Percentiles rank a stretch among this genome's conserved stretches.
Evolutionary conservation across 2,888 invertebrate species (phyloP).

Genomic region (Corbicula japonica): DNA sequence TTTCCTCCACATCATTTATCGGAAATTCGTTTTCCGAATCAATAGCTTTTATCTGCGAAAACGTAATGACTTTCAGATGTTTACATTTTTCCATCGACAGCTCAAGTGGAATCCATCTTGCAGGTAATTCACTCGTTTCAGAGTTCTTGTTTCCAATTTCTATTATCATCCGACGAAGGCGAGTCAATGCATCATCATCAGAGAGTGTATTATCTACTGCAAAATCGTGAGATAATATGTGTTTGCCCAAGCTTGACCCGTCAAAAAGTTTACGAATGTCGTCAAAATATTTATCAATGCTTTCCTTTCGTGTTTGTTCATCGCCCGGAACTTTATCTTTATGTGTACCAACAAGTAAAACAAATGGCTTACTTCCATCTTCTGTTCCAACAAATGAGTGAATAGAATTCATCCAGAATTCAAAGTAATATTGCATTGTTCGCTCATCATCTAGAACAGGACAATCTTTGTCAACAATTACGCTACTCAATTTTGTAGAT

Average conservation of each 20-base stretch:
- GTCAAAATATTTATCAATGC: background rate
- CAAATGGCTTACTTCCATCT: background rate
- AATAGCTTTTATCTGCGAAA: constrained; percentile 14
- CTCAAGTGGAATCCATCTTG: constrained; percentile 34
- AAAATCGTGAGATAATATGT: background rate
- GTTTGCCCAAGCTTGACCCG: background rate
- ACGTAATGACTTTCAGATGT: constrained; percentile 14
- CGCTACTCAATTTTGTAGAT: no score
- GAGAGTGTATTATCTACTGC: background rate
- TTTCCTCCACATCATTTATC: constrained; percentile 9
- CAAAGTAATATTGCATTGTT: background rate
- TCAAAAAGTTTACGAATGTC: background rate
- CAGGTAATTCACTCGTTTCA: constrained; percentile 13
- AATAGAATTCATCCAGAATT: constrained; percentile 6
- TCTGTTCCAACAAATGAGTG: background rate
- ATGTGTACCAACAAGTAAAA: background rate
- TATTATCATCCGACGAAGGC: background rate
- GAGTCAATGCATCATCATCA: background rate
- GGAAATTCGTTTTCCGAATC: constrained; percentile 14
- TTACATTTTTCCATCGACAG: background rate
- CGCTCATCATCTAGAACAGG: no score
- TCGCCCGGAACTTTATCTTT: background rate
- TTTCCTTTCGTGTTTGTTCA: background rate
- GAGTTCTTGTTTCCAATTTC: background rate
- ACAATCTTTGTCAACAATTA: no score